Conservation (phyloP, 2,113 vertebrate genomes). For the Vanacampus margaritifer region DNA sequence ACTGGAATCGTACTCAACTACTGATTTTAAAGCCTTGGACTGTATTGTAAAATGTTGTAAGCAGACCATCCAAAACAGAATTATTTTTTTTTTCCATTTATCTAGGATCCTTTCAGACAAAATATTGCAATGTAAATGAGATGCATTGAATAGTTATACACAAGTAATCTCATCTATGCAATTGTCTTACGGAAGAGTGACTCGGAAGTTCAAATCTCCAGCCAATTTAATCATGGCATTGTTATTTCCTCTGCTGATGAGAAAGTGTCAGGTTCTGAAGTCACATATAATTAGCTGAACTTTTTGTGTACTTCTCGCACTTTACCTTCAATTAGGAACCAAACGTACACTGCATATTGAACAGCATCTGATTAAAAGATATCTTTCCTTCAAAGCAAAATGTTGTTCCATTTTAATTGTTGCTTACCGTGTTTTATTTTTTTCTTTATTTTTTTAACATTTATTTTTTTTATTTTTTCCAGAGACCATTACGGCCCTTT, state of each 20-base stretch:
- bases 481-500: conserved; percentile 97
- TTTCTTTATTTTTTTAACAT: neutral
- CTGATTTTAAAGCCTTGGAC: no score
- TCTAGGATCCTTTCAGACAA: no score
- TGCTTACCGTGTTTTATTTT: neutral
- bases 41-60: no score
- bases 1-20: no score
- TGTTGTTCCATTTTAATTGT: neutral
- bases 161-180: neutral
- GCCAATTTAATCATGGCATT: neutral
- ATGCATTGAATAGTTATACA: neutral
- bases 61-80: no score
- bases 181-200: neutral
- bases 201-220: neutral
- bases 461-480: conserved; percentile 7
- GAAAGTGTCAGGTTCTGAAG: neutral
- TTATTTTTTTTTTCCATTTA: no score
- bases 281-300: no score
- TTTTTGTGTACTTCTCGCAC: no score
- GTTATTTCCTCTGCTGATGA: neutral
- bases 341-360: neutral
- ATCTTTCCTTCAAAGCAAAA: neutral
- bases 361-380: neutral
- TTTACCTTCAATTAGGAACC: no score
- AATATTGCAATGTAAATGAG: no score